Percentiles rank a stretch among this genome's conserved stretches.
These are phyloP conservation scores for Sebastolobus alascanus DNA, from an alignment of 2,797 vertebrate species.

Conservation along the genomic window DNA sequence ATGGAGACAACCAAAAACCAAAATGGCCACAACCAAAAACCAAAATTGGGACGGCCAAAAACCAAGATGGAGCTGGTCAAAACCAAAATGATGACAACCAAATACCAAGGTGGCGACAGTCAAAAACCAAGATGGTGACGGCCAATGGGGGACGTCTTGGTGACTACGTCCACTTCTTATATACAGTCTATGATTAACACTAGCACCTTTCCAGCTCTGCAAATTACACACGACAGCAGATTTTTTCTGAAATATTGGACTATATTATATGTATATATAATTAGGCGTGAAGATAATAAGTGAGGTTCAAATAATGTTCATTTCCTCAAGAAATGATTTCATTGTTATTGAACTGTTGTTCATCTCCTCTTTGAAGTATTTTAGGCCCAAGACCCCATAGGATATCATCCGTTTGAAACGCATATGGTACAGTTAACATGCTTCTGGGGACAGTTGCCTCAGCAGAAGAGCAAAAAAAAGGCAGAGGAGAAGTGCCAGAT, in stretches of 20 bases:
- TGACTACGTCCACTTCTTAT: not conserved
- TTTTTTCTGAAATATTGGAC: not conserved
- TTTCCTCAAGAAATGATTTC: conserved; percentile 42
- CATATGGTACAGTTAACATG: conserved; percentile 36
- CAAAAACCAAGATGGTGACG: too few species aligned
- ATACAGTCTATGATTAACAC: not conserved
- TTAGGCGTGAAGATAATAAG: conserved; percentile 20
- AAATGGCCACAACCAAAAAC: too few species aligned
- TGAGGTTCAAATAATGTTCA: conserved; percentile 40
- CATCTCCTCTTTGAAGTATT: conserved; percentile 59
- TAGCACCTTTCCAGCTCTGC: too few species aligned
- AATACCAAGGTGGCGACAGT: too few species aligned
- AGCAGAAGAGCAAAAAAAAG: conserved; percentile 21
- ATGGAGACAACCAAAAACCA: too few species aligned
- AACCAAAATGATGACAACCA: too few species aligned
- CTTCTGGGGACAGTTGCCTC: conserved; percentile 48
- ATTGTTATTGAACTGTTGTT: conserved; percentile 50
- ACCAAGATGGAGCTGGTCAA: too few species aligned
- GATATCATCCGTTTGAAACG: conserved; percentile 54
- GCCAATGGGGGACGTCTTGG: not conserved
- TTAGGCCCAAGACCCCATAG: conserved; percentile 32
- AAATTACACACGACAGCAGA: too few species aligned
- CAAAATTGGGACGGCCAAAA: too few species aligned
- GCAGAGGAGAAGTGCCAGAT: conserved; percentile 29
- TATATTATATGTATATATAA: not conserved